These are phyloP conservation scores for Pyrrhia umbra DNA, from an alignment of 2,888 invertebrate species.

Conservation along the genomic window DNA sequence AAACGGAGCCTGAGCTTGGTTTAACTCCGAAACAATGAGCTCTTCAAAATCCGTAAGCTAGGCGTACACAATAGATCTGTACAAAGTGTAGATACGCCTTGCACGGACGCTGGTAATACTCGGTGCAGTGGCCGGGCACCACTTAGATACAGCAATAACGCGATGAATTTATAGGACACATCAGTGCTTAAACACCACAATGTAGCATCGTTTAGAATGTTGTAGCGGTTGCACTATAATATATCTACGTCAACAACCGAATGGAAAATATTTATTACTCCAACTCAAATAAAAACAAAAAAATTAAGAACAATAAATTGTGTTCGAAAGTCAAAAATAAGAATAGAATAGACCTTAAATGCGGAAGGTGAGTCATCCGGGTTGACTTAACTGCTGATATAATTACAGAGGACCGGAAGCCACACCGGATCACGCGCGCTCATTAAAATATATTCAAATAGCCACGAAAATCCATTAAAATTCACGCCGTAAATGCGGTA, in stretches of 20 bases:
- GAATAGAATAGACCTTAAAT: slow-evolving; percentile 30
- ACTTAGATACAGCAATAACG: slow-evolving; percentile 40
- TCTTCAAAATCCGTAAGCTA: slow-evolving; percentile 22
- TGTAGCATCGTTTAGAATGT: slow-evolving; percentile 14
- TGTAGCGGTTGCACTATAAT: neutral
- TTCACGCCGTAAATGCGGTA: slow-evolving; percentile 38
- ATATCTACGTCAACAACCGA: too few species aligned
- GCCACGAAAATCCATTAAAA: slow-evolving; percentile 50
- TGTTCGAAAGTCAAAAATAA: slow-evolving; percentile 21
- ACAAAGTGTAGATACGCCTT: slow-evolving; percentile 7
- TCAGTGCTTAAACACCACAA: slow-evolving; percentile 15
- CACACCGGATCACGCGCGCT: slow-evolving; percentile 51
- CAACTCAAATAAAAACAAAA: neutral
- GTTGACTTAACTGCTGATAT: slow-evolving; percentile 52
- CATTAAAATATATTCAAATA: slow-evolving; percentile 62
- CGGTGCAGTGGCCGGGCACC: slow-evolving; percentile 25
- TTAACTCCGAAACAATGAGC: slow-evolving; percentile 39
- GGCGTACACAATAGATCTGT: slow-evolving; percentile 21
- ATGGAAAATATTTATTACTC: too few species aligned
- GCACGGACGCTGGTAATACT: slow-evolving; percentile 20
- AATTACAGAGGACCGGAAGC: slow-evolving; percentile 53
- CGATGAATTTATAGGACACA: slow-evolving; percentile 37
- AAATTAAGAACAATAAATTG: slow-evolving; percentile 8
- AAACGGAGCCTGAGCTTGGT: slow-evolving; percentile 15
- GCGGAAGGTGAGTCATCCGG: slow-evolving; percentile 48